Evolutionary conservation across 2,888 invertebrate genomes (phyloP), one percentile per base, ranked within the genome.

Genomic region (Oxyscelio sp.): DNA sequence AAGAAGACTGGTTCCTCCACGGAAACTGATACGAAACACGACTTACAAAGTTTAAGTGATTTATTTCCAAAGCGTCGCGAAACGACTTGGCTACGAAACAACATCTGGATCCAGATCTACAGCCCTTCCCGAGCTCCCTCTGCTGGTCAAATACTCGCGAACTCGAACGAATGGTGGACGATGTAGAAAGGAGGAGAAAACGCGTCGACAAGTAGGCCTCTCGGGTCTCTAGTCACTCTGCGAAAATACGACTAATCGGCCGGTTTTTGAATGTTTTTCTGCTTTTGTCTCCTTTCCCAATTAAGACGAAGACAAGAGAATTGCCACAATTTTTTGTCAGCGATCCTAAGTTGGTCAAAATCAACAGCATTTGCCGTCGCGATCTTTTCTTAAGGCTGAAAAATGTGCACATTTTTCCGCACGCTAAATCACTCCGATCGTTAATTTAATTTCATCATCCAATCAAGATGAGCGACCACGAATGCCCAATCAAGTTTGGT

Each of bases 1-100:
- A 61, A 73, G 34, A 73, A 73, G 73, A 73, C 73, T 73, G 73
- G 61, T 48, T 61, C 61, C 58, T 50, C 45, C 19, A 15, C 22
- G 19, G 52, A 58, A 66, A 40, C 38, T 71, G 48, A 45, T 48
- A 40, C 2, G 9, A 58, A 17, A 50, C 19, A 43, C 58, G 61
- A 73, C 58, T 58, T 61, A 22, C 17, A 19, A 56, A 48, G 31
- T 13, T 63, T 48, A 52, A 22, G 27, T 38, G 27, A 34, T 24
- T n/a, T 48, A 48, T 63, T 63, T 22, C 27, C 48, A 40, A 24
- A 22, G 15, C 22, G 13, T 48, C 48, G 21, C 27, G 34, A 34
- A 34, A 34, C 9, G 11, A 34, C 34, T 34, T 11, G 34, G 11
- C 11, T 11, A 11, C 11, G 11, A 5, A 34, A 34, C 34, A 11